These are phyloP conservation scores for Thymelicus sylvestris DNA, from an alignment of 2,888 invertebrate species.

Conservation along the genomic window DNA sequence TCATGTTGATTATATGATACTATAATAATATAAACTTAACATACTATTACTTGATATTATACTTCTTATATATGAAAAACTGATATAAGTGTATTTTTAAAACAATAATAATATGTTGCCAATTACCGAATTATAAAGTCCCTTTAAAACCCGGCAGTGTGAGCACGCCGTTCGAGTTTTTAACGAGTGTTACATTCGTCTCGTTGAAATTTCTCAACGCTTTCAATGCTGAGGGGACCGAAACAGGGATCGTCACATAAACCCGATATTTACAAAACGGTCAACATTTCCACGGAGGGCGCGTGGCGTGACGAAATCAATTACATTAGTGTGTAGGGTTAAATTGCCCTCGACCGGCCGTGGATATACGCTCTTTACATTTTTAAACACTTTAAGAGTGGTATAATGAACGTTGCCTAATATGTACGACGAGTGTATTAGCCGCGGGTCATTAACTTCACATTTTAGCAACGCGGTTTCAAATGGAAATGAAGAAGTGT, in stretches of 20 bases:
- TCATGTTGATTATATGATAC: too few relatives aligned
- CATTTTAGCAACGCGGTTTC: conserved; percentile 30
- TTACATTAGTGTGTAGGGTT: conserved; percentile 41
- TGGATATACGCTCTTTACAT: conserved; percentile 32
- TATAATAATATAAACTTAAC: too few relatives aligned
- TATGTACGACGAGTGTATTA: conserved; percentile 24
- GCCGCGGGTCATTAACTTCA: conserved; percentile 29
- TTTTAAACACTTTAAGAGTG: conserved; percentile 29
- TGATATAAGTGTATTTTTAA: too few relatives aligned
- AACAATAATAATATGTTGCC: too few relatives aligned
- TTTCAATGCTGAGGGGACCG: conserved; percentile 18
- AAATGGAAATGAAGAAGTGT: conserved; percentile 7
- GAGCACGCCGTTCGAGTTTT: conserved; percentile 16
- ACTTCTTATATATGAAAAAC: too few relatives aligned
- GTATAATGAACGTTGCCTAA: conserved; percentile 31
- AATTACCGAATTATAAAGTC: too few relatives aligned
- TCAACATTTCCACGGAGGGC: conserved; percentile 38
- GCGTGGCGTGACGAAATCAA: conserved; percentile 43
- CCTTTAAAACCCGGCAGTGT: too few relatives aligned
- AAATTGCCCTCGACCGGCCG: conserved; percentile 35
- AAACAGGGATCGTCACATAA: conserved; percentile 28
- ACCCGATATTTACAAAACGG: conserved; percentile 40
- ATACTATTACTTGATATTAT: too few relatives aligned
- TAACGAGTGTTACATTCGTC: conserved; percentile 18
- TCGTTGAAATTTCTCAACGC: conserved; percentile 25